Evolutionary conservation across 2,888 invertebrate genomes (phyloP).

Genomic region (Pandemis corylana): DNA sequence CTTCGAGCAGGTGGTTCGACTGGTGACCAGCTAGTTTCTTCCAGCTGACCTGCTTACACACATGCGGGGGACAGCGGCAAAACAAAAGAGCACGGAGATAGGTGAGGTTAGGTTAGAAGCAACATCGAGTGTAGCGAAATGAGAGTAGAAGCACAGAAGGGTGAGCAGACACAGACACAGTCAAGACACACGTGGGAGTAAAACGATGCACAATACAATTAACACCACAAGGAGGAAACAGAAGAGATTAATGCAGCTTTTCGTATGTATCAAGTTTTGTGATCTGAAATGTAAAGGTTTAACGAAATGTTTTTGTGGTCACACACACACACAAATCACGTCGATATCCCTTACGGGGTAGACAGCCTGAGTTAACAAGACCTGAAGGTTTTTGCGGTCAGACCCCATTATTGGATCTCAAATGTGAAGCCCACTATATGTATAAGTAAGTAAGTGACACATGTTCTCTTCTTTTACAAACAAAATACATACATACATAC

Average conservation of each 20-base stretch:
- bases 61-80: constrained; percentile 47
- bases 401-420: background rate
- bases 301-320: background rate
- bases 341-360: too few species aligned
- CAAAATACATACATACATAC: too few species aligned
- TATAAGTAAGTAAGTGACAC: too few species aligned
- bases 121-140: constrained; percentile 63
- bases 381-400: background rate
- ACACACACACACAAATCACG: too few species aligned
- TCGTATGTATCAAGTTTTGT: background rate
- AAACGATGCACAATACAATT: constrained; percentile 71
- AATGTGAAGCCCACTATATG: too few species aligned
- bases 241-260: constrained; percentile 44
- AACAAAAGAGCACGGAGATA: constrained; percentile 37
- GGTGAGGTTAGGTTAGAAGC: constrained; percentile 50
- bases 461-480: too few species aligned
- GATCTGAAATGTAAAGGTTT: background rate
- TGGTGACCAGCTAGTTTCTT: constrained; percentile 87
- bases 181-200: constrained; percentile 61
- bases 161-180: constrained; percentile 68
- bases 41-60: constrained; percentile 83
- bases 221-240: constrained; percentile 69
- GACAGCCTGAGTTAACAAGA: too few species aligned
- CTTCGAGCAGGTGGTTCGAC: constrained; percentile 87
- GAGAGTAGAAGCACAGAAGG: constrained; percentile 43